phyloP scores from a whole-genome alignment of 2,797 vertebrate species.

The Lagothrix lagotricha region DNA sequence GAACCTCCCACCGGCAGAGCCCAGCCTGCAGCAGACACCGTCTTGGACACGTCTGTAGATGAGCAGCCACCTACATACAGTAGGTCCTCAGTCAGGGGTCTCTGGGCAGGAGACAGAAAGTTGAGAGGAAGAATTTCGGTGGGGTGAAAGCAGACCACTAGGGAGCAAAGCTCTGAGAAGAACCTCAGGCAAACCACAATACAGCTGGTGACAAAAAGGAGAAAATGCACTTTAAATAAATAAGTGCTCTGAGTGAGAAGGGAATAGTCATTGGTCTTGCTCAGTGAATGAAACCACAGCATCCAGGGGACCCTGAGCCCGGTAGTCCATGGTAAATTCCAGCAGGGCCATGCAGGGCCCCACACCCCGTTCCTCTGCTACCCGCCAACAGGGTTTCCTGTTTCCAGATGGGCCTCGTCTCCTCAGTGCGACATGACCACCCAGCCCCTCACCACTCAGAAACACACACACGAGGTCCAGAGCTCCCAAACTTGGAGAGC shows the following conservation, averaged over 20 bases:
- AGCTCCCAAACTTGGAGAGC: background rate
- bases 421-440: background rate
- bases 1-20: background rate
- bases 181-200: background rate
- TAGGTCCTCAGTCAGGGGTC: background rate
- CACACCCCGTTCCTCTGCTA: background rate
- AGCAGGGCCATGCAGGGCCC: no score
- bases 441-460: background rate
- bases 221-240: background rate
- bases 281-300: background rate
- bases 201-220: background rate
- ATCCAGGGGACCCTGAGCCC: background rate
- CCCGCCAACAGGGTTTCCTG: background rate
- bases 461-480: accelerated
- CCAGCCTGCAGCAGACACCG: background rate
- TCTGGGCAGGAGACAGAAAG: background rate
- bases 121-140: background rate
- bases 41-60: background rate
- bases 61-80: background rate
- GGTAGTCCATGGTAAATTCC: background rate
- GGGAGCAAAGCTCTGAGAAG: background rate
- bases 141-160: background rate
- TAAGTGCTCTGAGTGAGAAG: background rate
- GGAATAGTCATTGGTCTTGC: background rate
- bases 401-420: background rate